phyloP scores from a whole-genome alignment of 2,113 vertebrate species.

The Chitala chitala region DNA sequence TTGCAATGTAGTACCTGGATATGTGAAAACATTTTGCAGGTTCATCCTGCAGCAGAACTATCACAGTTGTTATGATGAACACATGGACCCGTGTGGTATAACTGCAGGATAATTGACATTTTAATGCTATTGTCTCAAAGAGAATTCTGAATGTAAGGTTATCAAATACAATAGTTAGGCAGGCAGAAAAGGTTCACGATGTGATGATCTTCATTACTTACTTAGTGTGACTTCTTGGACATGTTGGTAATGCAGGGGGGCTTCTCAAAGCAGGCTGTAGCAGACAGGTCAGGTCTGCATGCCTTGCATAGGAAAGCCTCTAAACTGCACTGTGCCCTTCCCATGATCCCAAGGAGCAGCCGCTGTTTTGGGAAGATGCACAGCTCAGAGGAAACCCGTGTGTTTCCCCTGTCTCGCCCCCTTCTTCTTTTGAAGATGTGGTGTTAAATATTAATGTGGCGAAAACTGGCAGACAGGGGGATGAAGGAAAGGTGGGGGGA shows the following conservation, averaged over 20 bases:
- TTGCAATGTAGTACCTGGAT: background rate
- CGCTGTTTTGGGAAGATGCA: background rate
- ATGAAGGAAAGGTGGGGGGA: background rate
- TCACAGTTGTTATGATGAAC: too few relatives aligned
- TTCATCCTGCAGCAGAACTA: too few relatives aligned
- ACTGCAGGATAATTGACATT: background rate
- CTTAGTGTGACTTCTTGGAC: too few relatives aligned
- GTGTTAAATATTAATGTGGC: slow-evolving; percentile 40
- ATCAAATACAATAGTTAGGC: background rate
- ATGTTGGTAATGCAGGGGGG: too few relatives aligned
- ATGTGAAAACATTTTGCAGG: too few relatives aligned
- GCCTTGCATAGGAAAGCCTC: background rate
- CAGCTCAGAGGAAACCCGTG: background rate
- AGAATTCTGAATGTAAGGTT: background rate
- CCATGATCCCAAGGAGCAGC: background rate
- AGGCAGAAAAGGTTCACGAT: background rate
- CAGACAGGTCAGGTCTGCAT: background rate
- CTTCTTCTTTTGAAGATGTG: slow-evolving; percentile 25
- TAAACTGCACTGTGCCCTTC: too few relatives aligned
- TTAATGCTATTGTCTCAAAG: background rate
- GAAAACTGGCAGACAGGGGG: slow-evolving; percentile 35
- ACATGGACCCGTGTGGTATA: background rate
- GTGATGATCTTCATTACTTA: background rate
- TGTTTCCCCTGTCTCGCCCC: slow-evolving; percentile 1
- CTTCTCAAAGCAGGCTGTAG: background rate